Evolutionary conservation across 1,140 invertebrate species (phyloP).

Genomic region (Panonychus citri): DNA sequence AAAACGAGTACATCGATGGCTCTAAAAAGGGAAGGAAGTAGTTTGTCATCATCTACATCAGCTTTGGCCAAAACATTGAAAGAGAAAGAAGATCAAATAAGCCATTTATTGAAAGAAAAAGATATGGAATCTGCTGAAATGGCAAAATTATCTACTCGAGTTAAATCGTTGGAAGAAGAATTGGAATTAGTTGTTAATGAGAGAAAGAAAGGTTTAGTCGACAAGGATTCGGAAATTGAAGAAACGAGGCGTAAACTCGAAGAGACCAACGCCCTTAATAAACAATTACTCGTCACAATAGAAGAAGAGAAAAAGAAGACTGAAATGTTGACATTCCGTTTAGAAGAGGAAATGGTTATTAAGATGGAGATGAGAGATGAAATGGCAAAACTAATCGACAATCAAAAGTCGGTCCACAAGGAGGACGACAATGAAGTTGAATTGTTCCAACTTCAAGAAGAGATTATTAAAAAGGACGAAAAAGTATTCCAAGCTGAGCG

Average conservation of each 20-base stretch:
- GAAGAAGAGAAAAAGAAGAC: constrained; percentile 65
- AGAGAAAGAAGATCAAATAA: constrained; percentile 78
- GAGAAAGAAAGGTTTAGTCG: constrained; percentile 19
- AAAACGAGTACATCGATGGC: constrained; percentile 6
- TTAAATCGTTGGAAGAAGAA: constrained; percentile 32
- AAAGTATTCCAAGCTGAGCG: constrained; percentile 8
- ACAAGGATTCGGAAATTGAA: constrained; percentile 28
- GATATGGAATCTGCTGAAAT: constrained; percentile 66
- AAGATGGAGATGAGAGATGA: constrained; percentile 44
- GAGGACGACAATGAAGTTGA: constrained; percentile 8
- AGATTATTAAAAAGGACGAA: constrained; percentile 12
- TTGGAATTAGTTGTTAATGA: constrained; percentile 10
- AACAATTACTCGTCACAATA: constrained; percentile 37
- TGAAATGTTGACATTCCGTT: constrained; percentile 71
- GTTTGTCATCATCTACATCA: constrained; percentile 8
- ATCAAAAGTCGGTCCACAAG: background rate
- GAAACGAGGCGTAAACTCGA: constrained; percentile 23
- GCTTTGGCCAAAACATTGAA: constrained; percentile 50
- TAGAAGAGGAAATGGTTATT: constrained; percentile 62
- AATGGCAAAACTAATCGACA: constrained; percentile 8
- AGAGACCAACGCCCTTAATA: constrained; percentile 38
- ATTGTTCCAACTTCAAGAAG: constrained; percentile 7
- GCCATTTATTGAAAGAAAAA: constrained; percentile 60
- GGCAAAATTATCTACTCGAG: constrained; percentile 40
- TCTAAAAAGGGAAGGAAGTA: background rate